Evolutionary conservation across 1,140 invertebrate species (phyloP), one percentile per base, ranked within the genome.

Genomic region (Drosophila lacertosa): DNA sequence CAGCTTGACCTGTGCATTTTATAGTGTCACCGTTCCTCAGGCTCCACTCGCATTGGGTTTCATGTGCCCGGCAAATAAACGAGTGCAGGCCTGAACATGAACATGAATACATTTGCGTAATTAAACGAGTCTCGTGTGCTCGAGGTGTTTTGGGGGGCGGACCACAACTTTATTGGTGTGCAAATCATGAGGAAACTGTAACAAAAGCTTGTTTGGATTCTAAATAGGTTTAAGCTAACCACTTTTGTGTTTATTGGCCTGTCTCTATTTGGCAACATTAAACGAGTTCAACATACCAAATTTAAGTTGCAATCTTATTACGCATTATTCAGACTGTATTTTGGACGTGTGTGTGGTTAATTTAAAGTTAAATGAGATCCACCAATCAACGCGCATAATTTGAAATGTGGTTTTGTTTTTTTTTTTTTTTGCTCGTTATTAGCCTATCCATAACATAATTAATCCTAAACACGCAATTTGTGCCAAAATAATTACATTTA

Each of bases 401-500:
- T 76, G 47, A 82, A 82, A 88, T 72, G 80, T 64, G 50, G 32
- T 81, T 37, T 24, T 15, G 13, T 29, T 26, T 15, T 9, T 5
- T 6, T 22, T 84, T 80, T 78, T 88, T 83, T 74, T 54, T 44
- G 42, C 74, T 54, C 79, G 58, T 84, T 89, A 89, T 88, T 88
- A 79, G 81, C 70, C 81, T 86, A 79, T 76, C 69, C 82, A 67
- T 74, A 84, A 55, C 72, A 89, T 89, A 88, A 88, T 88, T 88
- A 89, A 89, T 89, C 83, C 83, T 88, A 88, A 88, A 88, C 83
- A 88, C 83, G 83, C 83, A 64, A 83, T 88, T 88, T 83, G 73
- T 78, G 77, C 83, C 74, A 88, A 86, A 86, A 86, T 88, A 88
- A 88, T 88, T 88, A 88, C 82, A 77, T 88, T 88, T 88, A 88